Base-by-base conservation (phyloP, 2,797 vertebrate genomes). In the Anguilla anguilla region DNA sequence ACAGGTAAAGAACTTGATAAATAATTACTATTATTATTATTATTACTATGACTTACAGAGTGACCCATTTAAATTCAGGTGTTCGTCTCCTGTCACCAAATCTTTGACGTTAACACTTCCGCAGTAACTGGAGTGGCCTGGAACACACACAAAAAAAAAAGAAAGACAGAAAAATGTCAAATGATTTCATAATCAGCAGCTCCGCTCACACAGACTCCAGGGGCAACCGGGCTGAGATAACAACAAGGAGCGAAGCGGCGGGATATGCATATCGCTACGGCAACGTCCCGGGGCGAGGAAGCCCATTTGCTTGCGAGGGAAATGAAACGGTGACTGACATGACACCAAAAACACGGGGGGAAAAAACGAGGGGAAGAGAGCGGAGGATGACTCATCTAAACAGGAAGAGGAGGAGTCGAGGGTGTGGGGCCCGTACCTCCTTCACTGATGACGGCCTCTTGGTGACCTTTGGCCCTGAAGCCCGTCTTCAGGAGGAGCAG, bases 81-180 rank as follows among this genome's bases (percentile, higher is more conserved):
- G 97, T 83, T 93, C 89, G n/a, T 97, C 97, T 93, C 96, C 96
- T 87, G 95, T 96, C 91, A 95, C 95, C 93, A 96, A 93, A 79
- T 95, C 96, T 92, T 94, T 96, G 88, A 97, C 96, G 90, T 97
- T 97, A 96, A 96, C 94, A 92, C 96, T 97, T 91, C 97, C 96
- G 94, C 95, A 96, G 95, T 96, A 97, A 94, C 96, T 95, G 2
- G 96, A 96, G 92, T 96, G 97, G 94, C 96, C 98, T 99, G 97
- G 88, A 97, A 97, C 86, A 97, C 86, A 95, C 17, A 88, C 49
- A 90, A n/a, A 31, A 17, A 19, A 61, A 10, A 85, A 31, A 0
- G 90, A 31, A 87, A 79, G 10, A 81, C 7, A 43, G 17, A 39
- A 77, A 39, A 77, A 74, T 31, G 69, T 35, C 31, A 88, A 86